phyloP scores from a whole-genome alignment of 2,888 invertebrate genomes.

The Drosophila monieri region DNA sequence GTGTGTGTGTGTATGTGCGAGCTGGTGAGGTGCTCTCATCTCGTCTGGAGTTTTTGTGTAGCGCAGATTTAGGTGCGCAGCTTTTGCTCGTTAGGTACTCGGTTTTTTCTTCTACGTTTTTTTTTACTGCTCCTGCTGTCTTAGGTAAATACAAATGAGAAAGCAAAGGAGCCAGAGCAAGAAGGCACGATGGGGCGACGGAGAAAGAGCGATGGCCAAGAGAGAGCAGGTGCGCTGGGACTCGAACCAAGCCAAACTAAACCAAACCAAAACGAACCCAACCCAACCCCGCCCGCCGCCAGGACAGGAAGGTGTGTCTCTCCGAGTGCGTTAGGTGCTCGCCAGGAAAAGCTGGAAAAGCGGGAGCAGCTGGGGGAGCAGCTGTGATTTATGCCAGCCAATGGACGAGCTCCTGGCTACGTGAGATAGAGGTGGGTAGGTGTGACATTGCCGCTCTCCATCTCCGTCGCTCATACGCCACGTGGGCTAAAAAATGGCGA shows the following conservation, averaged over 20 bases:
- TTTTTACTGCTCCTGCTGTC: slow-evolving; percentile 34
- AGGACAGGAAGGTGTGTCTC: slow-evolving; percentile 39
- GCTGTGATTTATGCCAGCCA: slow-evolving; percentile 84
- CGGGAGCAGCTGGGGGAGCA: slow-evolving; percentile 40
- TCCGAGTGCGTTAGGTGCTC: slow-evolving; percentile 45
- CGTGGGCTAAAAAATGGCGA: slow-evolving; percentile 74
- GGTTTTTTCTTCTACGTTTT: slow-evolving; percentile 41
- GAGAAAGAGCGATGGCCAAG: slow-evolving; percentile 25
- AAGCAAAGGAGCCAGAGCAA: slow-evolving; percentile 9
- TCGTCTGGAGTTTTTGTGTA: slow-evolving; percentile 50
- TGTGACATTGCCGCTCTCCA: slow-evolving; percentile 73
- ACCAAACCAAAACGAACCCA: slow-evolving; percentile 24
- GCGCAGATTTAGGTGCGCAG: slow-evolving; percentile 49
- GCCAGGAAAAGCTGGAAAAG: slow-evolving; percentile 24
- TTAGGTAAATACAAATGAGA: slow-evolving; percentile 43
- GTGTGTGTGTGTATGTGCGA: slow-evolving; percentile 43
- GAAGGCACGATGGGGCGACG: slow-evolving; percentile 1
- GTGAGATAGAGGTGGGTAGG: slow-evolving; percentile 69
- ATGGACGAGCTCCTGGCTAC: slow-evolving; percentile 81
- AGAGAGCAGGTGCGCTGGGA: slow-evolving; percentile 40
- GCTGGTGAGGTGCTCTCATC: slow-evolving; percentile 63
- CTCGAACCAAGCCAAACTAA: slow-evolving; percentile 25
- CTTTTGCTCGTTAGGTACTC: slow-evolving; percentile 72
- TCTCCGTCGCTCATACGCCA: slow-evolving; percentile 47
- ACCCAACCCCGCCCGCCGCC: slow-evolving; percentile 10